Evolutionary conservation across 2,888 invertebrate genomes (phyloP).

Genomic region (Ctena decussata): DNA sequence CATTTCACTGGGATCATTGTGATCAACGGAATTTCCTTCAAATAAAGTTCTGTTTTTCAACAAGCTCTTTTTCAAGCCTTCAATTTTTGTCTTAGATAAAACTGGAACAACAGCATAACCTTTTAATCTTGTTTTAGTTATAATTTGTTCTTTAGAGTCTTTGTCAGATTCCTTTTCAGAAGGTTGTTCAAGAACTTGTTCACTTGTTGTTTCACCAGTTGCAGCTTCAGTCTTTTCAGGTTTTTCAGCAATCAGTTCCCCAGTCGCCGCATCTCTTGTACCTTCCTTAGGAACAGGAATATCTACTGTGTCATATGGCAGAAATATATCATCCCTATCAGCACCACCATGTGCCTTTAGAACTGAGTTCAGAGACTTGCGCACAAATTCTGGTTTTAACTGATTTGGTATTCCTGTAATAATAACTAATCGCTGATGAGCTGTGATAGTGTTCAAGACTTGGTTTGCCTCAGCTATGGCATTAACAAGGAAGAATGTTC

Average conservation of each 20-base stretch:
- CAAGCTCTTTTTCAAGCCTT: constrained; percentile 80
- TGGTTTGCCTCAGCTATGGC: constrained; percentile 82
- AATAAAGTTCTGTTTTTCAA: constrained; percentile 77
- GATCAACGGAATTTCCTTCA: constrained; percentile 71
- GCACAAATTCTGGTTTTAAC: constrained; percentile 73
- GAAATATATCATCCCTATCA: constrained; percentile 82
- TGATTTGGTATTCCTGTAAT: constrained; percentile 82
- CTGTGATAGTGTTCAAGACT: constrained; percentile 75
- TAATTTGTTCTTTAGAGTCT: constrained; percentile 14
- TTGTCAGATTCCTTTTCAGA: neutral
- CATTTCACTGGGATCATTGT: constrained; percentile 75
- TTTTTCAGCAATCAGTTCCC: constrained; percentile 10
- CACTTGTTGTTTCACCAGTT: constrained; percentile 21
- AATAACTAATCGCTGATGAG: constrained; percentile 82
- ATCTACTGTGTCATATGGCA: constrained; percentile 74
- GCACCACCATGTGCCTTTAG: constrained; percentile 82
- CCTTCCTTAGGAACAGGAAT: constrained; percentile 43
- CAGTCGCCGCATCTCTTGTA: constrained; percentile 6
- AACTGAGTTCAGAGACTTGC: constrained; percentile 76
- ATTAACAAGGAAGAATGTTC: constrained; percentile 77
- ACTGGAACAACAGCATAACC: constrained; percentile 84
- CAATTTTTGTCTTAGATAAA: constrained; percentile 82
- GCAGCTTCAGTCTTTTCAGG: neutral
- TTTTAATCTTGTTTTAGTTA: constrained; percentile 61
- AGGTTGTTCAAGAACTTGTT: neutral